Conservation (phyloP, 2,888 invertebrate species). For the Drosophila koepferae region DNA sequence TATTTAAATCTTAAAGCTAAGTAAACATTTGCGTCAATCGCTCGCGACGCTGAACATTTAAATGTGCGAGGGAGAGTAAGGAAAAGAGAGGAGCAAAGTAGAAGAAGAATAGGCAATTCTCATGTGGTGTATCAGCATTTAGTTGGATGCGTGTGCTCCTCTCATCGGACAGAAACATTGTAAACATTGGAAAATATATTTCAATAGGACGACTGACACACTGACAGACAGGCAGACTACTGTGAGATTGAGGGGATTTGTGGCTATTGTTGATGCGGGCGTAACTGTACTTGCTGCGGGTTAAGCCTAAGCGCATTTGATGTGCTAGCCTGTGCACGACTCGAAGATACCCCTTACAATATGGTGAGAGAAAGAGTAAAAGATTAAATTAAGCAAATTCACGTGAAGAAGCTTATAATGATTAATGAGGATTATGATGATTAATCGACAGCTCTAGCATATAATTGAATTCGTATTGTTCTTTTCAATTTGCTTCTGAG, state of each 20-base stretch:
- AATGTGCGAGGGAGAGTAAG: neutral
- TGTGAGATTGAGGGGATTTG: conserved; percentile 4
- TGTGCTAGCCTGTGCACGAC: neutral
- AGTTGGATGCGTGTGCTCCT: conserved; percentile 16
- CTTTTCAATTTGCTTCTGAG: too few species aligned
- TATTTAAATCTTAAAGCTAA: conserved; percentile 17
- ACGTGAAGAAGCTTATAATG: neutral
- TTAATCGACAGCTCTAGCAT: too few species aligned
- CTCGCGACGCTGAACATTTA: neutral
- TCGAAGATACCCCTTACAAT: neutral
- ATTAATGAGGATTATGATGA: too few species aligned
- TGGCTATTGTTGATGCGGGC: conserved; percentile 16
- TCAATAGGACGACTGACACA: conserved; percentile 16
- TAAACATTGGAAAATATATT: conserved; percentile 44
- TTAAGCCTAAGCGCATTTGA: neutral
- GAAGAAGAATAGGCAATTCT: neutral
- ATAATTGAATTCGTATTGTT: too few species aligned
- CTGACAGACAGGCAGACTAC: neutral
- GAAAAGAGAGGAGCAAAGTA: neutral
- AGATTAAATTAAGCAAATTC: too few species aligned
- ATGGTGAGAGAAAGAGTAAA: neutral
- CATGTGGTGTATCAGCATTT: conserved; percentile 24
- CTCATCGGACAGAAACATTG: conserved; percentile 35
- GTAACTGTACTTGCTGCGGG: conserved; percentile 3
- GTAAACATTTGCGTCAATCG: conserved; percentile 28